Percentiles rank a stretch among this genome's conserved stretches.
Evolutionary conservation across 2,797 vertebrate species (phyloP).

Genomic region (Lophotriccus pileatus): DNA sequence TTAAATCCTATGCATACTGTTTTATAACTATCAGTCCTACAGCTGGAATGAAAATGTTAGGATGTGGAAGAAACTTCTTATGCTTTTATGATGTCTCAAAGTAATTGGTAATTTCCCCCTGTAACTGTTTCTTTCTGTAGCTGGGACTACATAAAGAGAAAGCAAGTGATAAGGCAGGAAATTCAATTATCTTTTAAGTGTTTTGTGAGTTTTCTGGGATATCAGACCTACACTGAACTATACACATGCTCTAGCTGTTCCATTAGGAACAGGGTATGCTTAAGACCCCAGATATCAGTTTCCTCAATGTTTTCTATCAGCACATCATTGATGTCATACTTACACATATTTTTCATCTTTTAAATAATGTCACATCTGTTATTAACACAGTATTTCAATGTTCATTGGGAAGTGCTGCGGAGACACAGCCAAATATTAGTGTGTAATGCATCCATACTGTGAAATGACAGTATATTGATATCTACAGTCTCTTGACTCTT

Average conservation of each 20-base stretch:
- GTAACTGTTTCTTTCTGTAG: not conserved
- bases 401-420: not conserved
- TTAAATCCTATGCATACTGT: not conserved
- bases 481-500: not conserved
- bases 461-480: not conserved
- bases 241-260: not conserved
- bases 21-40: not conserved
- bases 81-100: not conserved
- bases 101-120: not conserved
- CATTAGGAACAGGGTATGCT: not conserved
- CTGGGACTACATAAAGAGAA: not conserved
- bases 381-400: not conserved
- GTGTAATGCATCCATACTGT: not conserved
- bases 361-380: not conserved
- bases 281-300: not conserved
- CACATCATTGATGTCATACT: not conserved
- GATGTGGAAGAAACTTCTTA: not conserved
- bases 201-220: not conserved
- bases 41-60: not conserved
- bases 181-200: not conserved
- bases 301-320: not conserved
- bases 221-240: not conserved
- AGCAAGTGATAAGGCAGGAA: not conserved
- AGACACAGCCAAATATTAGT: not conserved
- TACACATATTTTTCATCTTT: not conserved